Base-by-base conservation (phyloP, 2,113 vertebrate species). In the Gymnogyps californianus region DNA sequence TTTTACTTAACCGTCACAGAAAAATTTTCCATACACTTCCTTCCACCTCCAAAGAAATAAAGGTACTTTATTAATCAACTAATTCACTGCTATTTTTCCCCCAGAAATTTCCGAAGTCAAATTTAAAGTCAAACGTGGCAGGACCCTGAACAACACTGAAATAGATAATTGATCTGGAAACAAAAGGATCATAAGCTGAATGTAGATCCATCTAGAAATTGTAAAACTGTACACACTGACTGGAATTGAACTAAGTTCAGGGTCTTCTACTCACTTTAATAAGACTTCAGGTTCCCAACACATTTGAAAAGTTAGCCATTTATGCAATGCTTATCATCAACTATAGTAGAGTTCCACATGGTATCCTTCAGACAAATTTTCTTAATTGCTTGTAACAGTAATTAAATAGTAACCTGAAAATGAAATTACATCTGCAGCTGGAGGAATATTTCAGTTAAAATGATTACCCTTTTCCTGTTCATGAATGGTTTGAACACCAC, bases 341-440 rank as follows among this genome's bases (percentile, higher is more conserved):
- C 69, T 61, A 3, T 22, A 76, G 65, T 31, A 54, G 61, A 38
- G 32, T 72, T 91, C 52, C 82, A 79, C 38, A 89, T 89, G 94
- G 77, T 66, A 95, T 77, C 32, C 32, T 89, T 96, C 89, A 84
- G 62, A 58, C 4, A 66, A 93, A 95, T 93, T 96, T 93, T 64
- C 54, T 83, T 84, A 64, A 97, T 72, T 89, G 11, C 13, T 93
- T 92, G 13, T 75, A 89, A 55, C 93, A 96, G 81, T 97, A 97
- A 96, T 93, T 87, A 96, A 96, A 94, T 95, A 94, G 61, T 32
- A 85, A 55, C 20, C 11, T 77, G 75, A 94, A 96, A 96, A 95
- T 92, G 29, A 89, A 93, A 94, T 97, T 96, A 89, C 13, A n/a
- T 31, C 54, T 89, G 81, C 88, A 95, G 55, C 80, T 84, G 72